phyloP scores from a whole-genome alignment of 1,140 invertebrate species.

The Zophobas morio region DNA sequence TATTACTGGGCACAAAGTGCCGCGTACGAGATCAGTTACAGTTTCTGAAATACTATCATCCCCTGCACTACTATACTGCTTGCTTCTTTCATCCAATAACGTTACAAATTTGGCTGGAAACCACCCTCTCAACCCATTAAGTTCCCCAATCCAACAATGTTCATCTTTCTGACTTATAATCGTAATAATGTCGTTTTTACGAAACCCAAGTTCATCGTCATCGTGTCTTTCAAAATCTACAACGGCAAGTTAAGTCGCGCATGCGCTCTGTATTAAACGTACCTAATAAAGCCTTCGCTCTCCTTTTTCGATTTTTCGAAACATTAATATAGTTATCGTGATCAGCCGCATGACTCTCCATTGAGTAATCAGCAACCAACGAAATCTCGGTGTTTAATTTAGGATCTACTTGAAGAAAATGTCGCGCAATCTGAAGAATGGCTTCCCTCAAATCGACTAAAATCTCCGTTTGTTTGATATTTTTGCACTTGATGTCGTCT shows the following conservation, averaged over 20 bases:
- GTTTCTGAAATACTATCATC: constrained; percentile 97
- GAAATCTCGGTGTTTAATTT: constrained; percentile 80
- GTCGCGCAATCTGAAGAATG: constrained; percentile 90
- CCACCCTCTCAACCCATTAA: constrained; percentile 98
- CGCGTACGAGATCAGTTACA: constrained; percentile 96
- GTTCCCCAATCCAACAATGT: constrained; percentile 99
- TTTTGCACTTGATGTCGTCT: constrained; percentile 95
- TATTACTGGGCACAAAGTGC: constrained; percentile 92
- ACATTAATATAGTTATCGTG: constrained; percentile 95
- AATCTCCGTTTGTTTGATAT: constrained; percentile 95
- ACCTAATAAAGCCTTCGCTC: constrained; percentile 94
- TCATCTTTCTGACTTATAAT: constrained; percentile 99
- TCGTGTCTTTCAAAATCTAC: constrained; percentile 97
- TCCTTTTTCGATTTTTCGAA: constrained; percentile 85
- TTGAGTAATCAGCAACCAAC: constrained; percentile 93
- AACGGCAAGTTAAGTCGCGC: constrained; percentile 52
- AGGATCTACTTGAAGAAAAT: constrained; percentile 89
- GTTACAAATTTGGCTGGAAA: constrained; percentile 99
- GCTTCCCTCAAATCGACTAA: constrained; percentile 97
- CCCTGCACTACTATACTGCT: constrained; percentile 95
- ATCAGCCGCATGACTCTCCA: constrained; percentile 95
- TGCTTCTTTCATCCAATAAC: constrained; percentile 96
- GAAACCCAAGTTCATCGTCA: constrained; percentile 98
- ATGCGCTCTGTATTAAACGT: background rate
- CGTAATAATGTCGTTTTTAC: constrained; percentile 98